Base-by-base conservation (phyloP, 2,113 vertebrate genomes). In the Xiphophorus maculatus region DNA sequence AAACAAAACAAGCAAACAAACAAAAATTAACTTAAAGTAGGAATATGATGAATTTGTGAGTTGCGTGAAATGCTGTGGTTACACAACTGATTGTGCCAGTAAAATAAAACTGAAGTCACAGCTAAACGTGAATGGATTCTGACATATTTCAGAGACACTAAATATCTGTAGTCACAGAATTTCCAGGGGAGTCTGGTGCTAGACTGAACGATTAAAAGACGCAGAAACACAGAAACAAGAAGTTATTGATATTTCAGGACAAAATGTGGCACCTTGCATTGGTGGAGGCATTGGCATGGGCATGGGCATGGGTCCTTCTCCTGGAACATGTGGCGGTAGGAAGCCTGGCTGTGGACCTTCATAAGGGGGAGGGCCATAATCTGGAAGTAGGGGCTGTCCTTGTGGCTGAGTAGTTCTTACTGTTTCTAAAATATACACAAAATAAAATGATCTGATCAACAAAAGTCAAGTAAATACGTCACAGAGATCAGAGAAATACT, bases 361-460 rank as follows among this genome's bases (percentile, higher is more conserved):
- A 0, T 99, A 99, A 0, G 98, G 97, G 12, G 98, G 98, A 7
- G 98, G 98, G 0, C 96, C 97, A 0, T 97, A 96, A 33, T 99
- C 97, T 42, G 96, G 94, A 66, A 96, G 96, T 30, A 97, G 25
- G 0, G 95, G 94, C 68, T 94, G 93, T 74, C 96, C 95, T 19
- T 95, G 94, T 1, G 94, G 94, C 37, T 96, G 97, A 68, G 86
- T 94, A 71, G 93, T 92, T 0, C 92, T 93, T 0, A 95, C 89
- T 0, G 87, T 78, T 82, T 91, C 93, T 96, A 79, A 30, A 92
- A 80, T 60, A 78, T 60, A 73, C 25, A 77, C 28, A 66, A 15
- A 80, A 35, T 15, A 19, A 19, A 48, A 17, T 48, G 4, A 66
- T 22, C 48, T 7, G 19, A 54, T 54, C 48, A 8, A 54, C 15